Base-by-base conservation (phyloP, 92 coral and sea anemone genomes). In the Plumapathes pennacea region DNA sequence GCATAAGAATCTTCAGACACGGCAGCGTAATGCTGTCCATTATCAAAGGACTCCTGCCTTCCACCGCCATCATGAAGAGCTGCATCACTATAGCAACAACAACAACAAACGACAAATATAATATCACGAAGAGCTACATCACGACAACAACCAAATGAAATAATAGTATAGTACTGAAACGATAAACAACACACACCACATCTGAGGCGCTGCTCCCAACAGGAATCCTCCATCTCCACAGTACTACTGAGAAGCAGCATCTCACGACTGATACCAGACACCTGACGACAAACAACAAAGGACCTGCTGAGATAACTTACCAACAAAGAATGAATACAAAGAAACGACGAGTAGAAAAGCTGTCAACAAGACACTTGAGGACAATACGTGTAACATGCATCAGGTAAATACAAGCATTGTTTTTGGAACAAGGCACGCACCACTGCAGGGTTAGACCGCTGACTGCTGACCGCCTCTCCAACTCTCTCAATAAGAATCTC, bases 21-120 rank as follows among this genome's bases (percentile, higher is more conserved):
- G 97, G 95, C 34, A 91, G 50, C 20, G 97, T 91, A 45, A 91
- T 82, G 54, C 89, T 85, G 68, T 88, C 96, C 80, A 91, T 89
- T 26, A 91, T 91, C 27, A 91, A 76, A 2, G 97, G 97, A 34
- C 97, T 91, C 43, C 61, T 87, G 46, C 83, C 86, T 30, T 88
- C 92, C 40, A 91, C 97, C 25, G 96, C 77, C 85, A 91, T 78
- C 80, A 91, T 81, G 68, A 91, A 91, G 21, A 91, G 57, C 29
- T 72, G 88, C 87, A 89, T 88, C 59, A 88, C 97, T 91, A 49
- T 22, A 25, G 11, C 13, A 11, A 57, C 15, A 38, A 38, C 37
- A 22, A 58, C 12, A 0, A 26, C 8, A 21, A 25, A 8, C 4
- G 21, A 27, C 17, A 17, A 17, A 27, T 20, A 25, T 0, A 21